These are phyloP conservation scores for Liparis tanakae DNA, from an alignment of 2,797 vertebrate genomes.

Conservation along the genomic window DNA sequence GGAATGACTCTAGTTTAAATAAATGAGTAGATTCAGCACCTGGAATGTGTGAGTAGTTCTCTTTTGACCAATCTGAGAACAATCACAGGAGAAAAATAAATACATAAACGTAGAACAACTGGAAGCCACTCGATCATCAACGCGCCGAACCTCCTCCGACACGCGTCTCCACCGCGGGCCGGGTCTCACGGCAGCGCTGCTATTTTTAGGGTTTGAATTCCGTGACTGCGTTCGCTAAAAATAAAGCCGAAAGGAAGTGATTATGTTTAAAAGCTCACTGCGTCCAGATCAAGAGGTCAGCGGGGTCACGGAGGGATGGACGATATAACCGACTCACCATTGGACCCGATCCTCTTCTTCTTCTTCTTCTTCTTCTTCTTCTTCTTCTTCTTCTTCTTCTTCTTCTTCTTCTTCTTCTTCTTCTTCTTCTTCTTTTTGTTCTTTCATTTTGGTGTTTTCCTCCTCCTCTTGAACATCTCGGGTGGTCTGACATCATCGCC, in stretches of 20 bases:
- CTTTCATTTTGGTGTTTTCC: too few species aligned
- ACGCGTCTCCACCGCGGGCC: conserved; percentile 21
- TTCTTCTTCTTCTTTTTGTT: too few species aligned
- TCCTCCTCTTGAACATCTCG: conserved; percentile 28
- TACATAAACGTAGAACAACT: conserved; percentile 11
- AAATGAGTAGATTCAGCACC: not conserved
- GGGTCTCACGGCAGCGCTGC: conserved; percentile 24
- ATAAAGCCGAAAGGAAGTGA: conserved; percentile 65
- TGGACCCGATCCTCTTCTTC: too few species aligned
- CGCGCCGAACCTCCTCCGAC: not conserved
- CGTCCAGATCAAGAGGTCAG: conserved; percentile 20
- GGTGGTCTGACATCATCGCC: conserved; percentile 59
- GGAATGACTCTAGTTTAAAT: not conserved
- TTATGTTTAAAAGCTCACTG: conserved; percentile 31
- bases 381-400: too few species aligned
- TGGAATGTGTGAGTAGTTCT: not conserved
- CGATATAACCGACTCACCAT: too few species aligned
- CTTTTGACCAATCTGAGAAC: not conserved
- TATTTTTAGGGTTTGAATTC: conserved; percentile 53
- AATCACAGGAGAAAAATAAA: not conserved
- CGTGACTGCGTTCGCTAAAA: conserved; percentile 49
- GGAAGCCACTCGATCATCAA: conserved; percentile 1
- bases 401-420: too few species aligned
- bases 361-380: too few species aligned
- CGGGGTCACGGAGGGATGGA: too few species aligned